Evolutionary conservation across 2,797 vertebrate species (phyloP).

Genomic region (Novumbra hubbsi): DNA sequence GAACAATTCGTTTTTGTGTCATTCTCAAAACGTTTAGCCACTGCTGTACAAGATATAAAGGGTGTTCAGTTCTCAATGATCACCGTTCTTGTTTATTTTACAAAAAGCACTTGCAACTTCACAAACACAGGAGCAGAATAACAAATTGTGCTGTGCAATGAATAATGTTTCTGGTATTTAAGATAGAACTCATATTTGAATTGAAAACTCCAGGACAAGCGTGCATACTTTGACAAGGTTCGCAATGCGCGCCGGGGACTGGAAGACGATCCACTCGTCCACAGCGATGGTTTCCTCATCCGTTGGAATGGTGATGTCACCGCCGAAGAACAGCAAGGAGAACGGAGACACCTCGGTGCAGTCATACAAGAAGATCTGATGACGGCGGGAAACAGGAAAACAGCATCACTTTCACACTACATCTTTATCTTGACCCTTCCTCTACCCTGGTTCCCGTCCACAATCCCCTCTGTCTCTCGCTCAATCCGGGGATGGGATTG

Average conservation of each 20-base stretch:
- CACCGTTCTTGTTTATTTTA: no score
- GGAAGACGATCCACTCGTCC: conserved; percentile 96
- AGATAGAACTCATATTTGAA: no score
- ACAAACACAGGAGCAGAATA: no score
- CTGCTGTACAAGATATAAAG: no score
- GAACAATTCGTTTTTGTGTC: no score
- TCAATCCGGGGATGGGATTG: not conserved
- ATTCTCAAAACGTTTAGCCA: no score
- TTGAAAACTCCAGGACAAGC: not conserved
- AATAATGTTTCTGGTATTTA: no score
- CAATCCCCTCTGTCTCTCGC: not conserved
- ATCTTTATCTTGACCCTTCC: not conserved
- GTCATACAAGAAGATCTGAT: conserved; percentile 95
- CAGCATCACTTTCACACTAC: not conserved
- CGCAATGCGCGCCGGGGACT: conserved; percentile 92
- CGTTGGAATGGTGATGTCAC: conserved; percentile 94
- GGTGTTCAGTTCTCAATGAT: no score
- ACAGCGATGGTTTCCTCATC: conserved; percentile 96
- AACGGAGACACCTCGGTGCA: conserved; percentile 97
- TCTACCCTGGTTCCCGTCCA: not conserved
- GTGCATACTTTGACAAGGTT: conserved; percentile 88
- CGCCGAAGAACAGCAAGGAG: conserved; percentile 95
- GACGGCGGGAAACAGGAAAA: conserved; percentile 11
- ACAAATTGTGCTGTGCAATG: no score
- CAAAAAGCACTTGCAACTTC: no score